Base-by-base conservation (phyloP, 2,888 invertebrate species). In the Eilema caniola region DNA sequence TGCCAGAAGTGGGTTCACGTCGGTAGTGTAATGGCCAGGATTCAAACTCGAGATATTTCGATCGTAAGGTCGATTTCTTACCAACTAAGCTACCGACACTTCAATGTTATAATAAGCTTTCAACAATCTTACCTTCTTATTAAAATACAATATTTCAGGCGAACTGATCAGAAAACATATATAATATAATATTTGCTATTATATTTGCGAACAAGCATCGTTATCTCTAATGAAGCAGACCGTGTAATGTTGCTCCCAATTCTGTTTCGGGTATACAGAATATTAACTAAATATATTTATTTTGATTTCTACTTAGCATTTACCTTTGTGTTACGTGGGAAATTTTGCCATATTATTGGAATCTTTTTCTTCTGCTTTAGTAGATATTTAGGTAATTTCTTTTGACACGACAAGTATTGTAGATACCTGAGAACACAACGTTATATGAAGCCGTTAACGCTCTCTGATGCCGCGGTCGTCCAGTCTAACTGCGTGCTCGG, bases 191-290 rank as follows among this genome's bases (percentile, higher is more conserved):
- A 59, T 12, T 23, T 59, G 8, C 7, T 59, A 47, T 59, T 63
- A 60, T 70, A 70, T 67, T 66, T 31, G 41, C 11, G 8, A 70
- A 67, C 62, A 67, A 59, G 61, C 20, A 53, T 62, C 67, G 67
- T 71, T 71, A 67, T 67, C 47, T 4, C 33, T 71, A 71, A 71
- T 71, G 64, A 67, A 31, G 23, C 5, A 37, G 63, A 12, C 23
- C 59, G 67, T 67, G 63, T 67, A 31, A 53, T 23, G 56, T 56
- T 23, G 1, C 23, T 31, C 28, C 14, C n/a, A 31, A 23, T 31
- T 64, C 24, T 20, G 20, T 64, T 31, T 31, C 28, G 8, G 12
- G 47, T 12, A 23, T 20, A 31, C 8, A 53, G 25, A 28, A 25
- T 59, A 16, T 59, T 59, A 25, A 59, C n/a, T 56, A 56, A 65